Conservation (phyloP, 2,113 vertebrate species). For the Terrapene triunguis region DNA sequence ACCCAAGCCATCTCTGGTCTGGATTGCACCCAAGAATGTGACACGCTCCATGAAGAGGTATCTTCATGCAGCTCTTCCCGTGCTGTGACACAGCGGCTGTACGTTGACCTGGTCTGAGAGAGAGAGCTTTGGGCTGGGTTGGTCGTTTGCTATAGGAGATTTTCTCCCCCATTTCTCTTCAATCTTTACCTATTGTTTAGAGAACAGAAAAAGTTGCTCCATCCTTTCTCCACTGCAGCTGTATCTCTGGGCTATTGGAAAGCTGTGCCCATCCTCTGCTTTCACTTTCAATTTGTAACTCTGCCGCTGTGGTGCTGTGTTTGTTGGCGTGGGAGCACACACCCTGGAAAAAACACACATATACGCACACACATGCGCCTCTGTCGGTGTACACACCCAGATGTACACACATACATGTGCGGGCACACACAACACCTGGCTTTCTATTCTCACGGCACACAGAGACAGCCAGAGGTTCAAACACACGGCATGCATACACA, state of each 20-base stretch:
- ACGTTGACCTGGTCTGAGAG: background rate
- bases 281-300: background rate
- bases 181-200: background rate
- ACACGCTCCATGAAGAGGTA: background rate
- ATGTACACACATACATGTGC: accelerated
- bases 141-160: background rate
- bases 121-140: background rate
- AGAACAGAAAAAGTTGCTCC: background rate
- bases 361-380: background rate
- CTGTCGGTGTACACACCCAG: accelerated
- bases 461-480: background rate
- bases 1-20: background rate
- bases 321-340: accelerated
- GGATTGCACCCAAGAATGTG: background rate
- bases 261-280: background rate
- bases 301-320: background rate
- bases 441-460: background rate
- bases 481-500: background rate
- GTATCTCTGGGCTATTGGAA: background rate
- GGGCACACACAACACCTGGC: background rate
- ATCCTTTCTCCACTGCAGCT: background rate
- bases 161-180: background rate
- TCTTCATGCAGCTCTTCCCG: accelerated
- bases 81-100: background rate
- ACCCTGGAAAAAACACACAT: background rate